Base-by-base conservation (phyloP, 2,113 vertebrate genomes). In the Nothocercus nigrocapillus region DNA sequence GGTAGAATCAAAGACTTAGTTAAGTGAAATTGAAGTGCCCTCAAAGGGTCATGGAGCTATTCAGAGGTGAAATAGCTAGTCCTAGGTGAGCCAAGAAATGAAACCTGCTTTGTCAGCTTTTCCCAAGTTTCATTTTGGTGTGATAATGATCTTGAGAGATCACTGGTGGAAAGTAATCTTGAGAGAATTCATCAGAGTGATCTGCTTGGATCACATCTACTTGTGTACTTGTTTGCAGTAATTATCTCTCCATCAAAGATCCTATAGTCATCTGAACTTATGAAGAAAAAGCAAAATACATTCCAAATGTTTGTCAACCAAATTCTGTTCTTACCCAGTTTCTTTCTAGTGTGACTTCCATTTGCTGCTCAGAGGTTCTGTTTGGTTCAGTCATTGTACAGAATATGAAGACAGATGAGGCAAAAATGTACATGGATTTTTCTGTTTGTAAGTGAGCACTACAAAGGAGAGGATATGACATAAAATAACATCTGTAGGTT, bases 371-470 rank as follows among this genome's bases (percentile, higher is more conserved):
- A 42, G 36, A 63, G 7, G 4, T 66, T 90, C 73, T 49, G 13
- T 79, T 66, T 76, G 3, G 20, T 87, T 84, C 10, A 13, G 79
- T 90, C 1, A 1, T 66, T 87, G n/a, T 34, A 51, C 28, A n/a
- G 36, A 64, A 13, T 42, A 27, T 40, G 72, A 62, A 81, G 42
- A 89, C 27, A 58, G 58, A 59, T 62, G 72, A 91, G 63, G 85
- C 58, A 73, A 77, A 90, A 32, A 19, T 21, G 53, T 53, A n/a
- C 40, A 69, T 70, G n/a, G 88, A 53, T 96, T 94, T 88, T 93
- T 84, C 92, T 88, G 15, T 87, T 94, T 97, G 76, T 87, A 82
- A 90, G 86, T 76, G 44, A 90, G 49, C 54, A 62, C 36, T 85
- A 66, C 54, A 84, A 44, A 93, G 62, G 34, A 90, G 63, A 85